phyloP scores from a whole-genome alignment of 2,113 vertebrate genomes.

The Etheostoma cragini region DNA sequence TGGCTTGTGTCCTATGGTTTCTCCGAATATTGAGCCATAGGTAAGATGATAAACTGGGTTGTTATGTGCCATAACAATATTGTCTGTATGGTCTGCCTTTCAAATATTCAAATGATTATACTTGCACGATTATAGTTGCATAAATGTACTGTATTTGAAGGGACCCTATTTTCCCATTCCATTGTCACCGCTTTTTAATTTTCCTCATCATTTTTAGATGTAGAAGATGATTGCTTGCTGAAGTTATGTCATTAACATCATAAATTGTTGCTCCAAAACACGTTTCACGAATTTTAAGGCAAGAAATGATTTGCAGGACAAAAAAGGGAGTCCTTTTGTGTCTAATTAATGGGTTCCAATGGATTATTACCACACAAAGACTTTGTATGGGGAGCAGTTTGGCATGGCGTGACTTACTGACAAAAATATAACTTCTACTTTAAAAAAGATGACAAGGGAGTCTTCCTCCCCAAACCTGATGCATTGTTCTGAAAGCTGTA shows the following conservation, averaged over 20 bases:
- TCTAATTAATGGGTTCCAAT: conserved; percentile 8
- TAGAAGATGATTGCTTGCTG: background rate
- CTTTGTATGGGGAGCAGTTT: background rate
- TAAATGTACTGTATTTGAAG: conserved; percentile 28
- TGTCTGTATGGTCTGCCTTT: background rate
- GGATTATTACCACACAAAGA: background rate
- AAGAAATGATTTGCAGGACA: background rate
- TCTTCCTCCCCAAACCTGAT: background rate
- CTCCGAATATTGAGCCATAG: background rate
- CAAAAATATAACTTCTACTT: conserved; percentile 30
- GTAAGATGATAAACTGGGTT: conserved; percentile 40
- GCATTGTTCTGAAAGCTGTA: conserved; percentile 27
- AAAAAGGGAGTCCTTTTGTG: background rate
- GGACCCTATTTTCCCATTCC: conserved; percentile 26
- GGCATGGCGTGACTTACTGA: background rate
- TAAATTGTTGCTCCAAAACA: background rate
- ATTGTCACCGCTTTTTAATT: conserved; percentile 31
- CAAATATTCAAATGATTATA: conserved; percentile 33
- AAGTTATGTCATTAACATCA: conserved; percentile 7
- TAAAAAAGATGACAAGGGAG: conserved; percentile 7
- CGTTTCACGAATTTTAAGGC: background rate
- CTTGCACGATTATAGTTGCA: conserved; percentile 28
- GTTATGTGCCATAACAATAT: conserved; percentile 41
- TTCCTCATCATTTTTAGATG: conserved; percentile 15
- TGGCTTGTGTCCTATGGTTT: background rate